phyloP scores from a whole-genome alignment of 2,113 vertebrate species.

The Lamprotornis superbus region DNA sequence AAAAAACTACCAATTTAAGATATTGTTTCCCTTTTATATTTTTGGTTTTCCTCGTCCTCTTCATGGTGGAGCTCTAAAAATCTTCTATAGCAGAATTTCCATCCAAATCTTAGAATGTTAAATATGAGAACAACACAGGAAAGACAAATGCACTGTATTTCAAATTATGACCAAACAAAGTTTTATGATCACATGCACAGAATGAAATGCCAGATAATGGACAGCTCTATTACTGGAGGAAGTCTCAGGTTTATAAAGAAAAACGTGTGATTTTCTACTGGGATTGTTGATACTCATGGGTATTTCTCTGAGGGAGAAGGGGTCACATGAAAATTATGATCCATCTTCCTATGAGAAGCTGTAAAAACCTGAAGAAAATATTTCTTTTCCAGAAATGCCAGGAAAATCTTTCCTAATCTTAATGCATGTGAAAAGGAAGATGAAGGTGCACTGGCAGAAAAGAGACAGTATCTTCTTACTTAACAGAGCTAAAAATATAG shows the following conservation, averaged over 20 bases:
- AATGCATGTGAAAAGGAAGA: background rate
- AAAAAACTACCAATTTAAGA: background rate
- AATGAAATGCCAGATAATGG: background rate
- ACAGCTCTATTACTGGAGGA: background rate
- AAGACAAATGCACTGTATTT: background rate
- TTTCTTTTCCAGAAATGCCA: background rate
- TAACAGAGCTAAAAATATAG: background rate
- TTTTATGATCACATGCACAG: background rate
- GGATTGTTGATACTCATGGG: background rate
- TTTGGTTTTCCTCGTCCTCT: background rate
- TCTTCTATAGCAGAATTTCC: background rate
- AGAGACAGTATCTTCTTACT: background rate
- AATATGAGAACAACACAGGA: background rate
- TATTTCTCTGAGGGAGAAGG: background rate
- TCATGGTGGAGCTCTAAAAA: background rate
- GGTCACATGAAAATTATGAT: background rate
- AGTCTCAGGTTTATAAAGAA: background rate
- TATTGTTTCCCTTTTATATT: background rate
- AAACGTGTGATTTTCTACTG: background rate
- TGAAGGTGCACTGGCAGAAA: background rate
- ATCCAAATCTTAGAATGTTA: background rate
- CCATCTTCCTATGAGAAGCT: background rate
- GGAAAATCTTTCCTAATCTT: background rate
- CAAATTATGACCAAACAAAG: background rate
- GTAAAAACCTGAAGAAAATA: background rate